Conservation (phyloP, 1,140 invertebrate genomes). For the Cydia amplana region DNA sequence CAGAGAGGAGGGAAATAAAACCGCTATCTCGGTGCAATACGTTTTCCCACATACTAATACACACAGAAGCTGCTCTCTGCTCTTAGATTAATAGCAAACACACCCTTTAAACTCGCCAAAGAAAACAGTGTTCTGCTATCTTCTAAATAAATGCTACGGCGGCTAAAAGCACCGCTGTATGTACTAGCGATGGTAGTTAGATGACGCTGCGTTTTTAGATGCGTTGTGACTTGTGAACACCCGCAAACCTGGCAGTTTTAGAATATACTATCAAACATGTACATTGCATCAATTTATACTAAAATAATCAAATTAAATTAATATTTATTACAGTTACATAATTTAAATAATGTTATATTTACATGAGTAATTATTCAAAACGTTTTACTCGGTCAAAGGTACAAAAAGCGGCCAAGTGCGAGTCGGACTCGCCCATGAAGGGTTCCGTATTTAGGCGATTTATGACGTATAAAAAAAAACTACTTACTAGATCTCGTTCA, state of each 20-base stretch:
- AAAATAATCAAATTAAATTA: not conserved
- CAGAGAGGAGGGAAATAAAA: constrained; percentile 46
- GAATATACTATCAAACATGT: not conserved
- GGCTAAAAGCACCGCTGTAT: not conserved
- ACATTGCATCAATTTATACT: not conserved
- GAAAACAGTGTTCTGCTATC: constrained; percentile 34
- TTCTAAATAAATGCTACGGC: constrained; percentile 12
- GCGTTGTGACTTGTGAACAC: not conserved
- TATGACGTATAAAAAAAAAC: too few species aligned
- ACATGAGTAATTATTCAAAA: not conserved
- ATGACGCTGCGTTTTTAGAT: constrained; percentile 14
- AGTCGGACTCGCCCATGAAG: too few species aligned
- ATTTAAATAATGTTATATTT: not conserved
- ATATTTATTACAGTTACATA: too few species aligned
- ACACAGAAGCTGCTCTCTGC: constrained; percentile 36
- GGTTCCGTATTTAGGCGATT: too few species aligned
- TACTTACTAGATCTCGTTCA: too few species aligned
- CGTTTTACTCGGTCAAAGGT: not conserved
- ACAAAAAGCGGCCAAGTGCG: not conserved
- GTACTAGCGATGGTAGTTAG: not conserved
- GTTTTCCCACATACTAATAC: constrained; percentile 46
- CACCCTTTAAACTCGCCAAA: constrained; percentile 38
- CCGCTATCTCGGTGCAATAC: constrained; percentile 50
- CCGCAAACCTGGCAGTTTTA: constrained; percentile 4
- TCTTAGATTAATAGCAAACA: constrained; percentile 47